A percentile compares a stretch with the other conserved stretches of the same genome.
Evolutionary conservation across 2,113 vertebrate genomes (phyloP).

Genomic region (Pygoscelis antarcticus): DNA sequence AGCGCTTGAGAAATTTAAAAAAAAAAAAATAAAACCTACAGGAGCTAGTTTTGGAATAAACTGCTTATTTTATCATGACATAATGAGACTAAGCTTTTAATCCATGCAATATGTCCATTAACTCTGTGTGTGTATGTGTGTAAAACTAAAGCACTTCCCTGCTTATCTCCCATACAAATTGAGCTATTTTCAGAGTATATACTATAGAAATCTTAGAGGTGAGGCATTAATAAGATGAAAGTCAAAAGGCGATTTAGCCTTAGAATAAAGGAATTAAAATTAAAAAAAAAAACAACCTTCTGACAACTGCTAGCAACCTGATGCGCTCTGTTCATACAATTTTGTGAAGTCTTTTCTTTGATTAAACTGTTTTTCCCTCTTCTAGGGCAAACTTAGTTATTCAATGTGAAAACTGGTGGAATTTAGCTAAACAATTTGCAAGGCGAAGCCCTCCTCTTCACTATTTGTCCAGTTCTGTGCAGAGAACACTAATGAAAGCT

Average conservation of each 20-base stretch:
- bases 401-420: slow-evolving; percentile 99
- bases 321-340: background rate
- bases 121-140: slow-evolving; percentile 6
- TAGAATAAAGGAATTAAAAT: background rate
- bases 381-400: slow-evolving; percentile 95
- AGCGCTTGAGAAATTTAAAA: background rate
- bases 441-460: slow-evolving; percentile 92
- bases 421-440: slow-evolving; percentile 95
- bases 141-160: slow-evolving; percentile 43
- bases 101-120: slow-evolving; percentile 21
- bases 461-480: slow-evolving; percentile 93
- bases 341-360: background rate
- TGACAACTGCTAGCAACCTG: background rate
- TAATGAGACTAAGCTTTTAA: slow-evolving; percentile 60
- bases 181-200: background rate
- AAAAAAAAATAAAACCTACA: background rate
- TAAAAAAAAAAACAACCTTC: background rate
- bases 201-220: background rate
- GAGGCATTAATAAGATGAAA: background rate
- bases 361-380: background rate
- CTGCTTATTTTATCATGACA: slow-evolving; percentile 2
- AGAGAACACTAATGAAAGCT: slow-evolving; percentile 96
- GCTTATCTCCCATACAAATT: slow-evolving; percentile 16
- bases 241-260: background rate
- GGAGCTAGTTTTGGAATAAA: slow-evolving; percentile 8